Evolutionary conservation across 2,113 vertebrate genomes (phyloP).

Genomic region (Saguinus midas): DNA sequence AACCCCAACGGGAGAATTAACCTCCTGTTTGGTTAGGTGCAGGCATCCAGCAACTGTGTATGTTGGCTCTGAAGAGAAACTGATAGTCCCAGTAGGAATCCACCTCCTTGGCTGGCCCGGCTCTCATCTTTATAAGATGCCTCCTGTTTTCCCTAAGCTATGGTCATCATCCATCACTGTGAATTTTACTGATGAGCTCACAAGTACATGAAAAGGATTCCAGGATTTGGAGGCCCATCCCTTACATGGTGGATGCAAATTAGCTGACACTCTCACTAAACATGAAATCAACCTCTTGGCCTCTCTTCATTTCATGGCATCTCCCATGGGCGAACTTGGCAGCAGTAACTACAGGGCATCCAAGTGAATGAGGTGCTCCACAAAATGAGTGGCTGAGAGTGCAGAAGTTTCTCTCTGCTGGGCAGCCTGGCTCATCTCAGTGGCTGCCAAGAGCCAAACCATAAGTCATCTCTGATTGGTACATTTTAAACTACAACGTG

Average conservation of each 20-base stretch:
- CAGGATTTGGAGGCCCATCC: not conserved
- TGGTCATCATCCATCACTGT: not conserved
- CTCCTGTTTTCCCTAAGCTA: not conserved
- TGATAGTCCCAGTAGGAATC: not conserved
- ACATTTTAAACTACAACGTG: not conserved
- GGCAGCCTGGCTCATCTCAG: not conserved
- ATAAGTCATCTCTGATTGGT: not conserved
- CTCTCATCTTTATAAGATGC: not conserved
- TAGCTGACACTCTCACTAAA: not conserved
- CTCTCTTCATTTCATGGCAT: not conserved
- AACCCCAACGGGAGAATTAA: not conserved
- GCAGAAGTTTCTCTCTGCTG: not conserved
- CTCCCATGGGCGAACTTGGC: not conserved
- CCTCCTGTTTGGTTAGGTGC: not conserved
- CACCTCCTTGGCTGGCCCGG: not conserved
- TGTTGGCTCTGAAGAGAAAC: not conserved
- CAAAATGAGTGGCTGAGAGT: not conserved
- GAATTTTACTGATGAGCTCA: not conserved
- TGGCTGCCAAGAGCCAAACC: not conserved
- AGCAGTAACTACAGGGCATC: not conserved
- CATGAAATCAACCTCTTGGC: not conserved
- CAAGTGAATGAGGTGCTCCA: not conserved
- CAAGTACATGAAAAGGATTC: not conserved
- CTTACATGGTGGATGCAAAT: not conserved
- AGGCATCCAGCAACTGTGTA: not conserved